These are phyloP conservation scores for Opisthograptis luteolata DNA, from an alignment of 2,888 invertebrate genomes.

Conservation along the genomic window DNA sequence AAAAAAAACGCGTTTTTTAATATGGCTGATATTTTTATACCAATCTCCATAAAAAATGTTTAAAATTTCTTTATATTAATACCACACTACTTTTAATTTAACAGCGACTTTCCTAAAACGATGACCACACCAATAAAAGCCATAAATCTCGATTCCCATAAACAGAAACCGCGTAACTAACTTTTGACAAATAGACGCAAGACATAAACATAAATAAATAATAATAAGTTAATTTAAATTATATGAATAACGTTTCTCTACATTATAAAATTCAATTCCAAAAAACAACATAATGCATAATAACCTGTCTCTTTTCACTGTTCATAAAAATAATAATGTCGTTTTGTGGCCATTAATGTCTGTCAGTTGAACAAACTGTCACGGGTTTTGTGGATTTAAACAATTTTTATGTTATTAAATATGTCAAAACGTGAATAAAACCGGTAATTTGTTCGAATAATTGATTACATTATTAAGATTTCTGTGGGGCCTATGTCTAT, in stretches of 20 bases:
- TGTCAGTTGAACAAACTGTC: neutral
- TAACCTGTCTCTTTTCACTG: neutral
- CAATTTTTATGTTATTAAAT: neutral
- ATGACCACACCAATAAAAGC: no score
- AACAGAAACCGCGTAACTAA: slow-evolving; percentile 1
- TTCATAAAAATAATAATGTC: slow-evolving; percentile 2
- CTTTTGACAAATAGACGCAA: slow-evolving; percentile 10
- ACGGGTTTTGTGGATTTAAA: neutral
- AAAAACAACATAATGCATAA: slow-evolving; percentile 4
- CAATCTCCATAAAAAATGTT: no score
- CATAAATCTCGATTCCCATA: slow-evolving; percentile 2
- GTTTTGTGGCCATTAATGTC: slow-evolving; percentile 4
- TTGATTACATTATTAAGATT: neutral
- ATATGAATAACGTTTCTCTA: neutral
- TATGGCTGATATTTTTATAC: no score
- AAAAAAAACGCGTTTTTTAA: no score
- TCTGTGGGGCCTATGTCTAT: neutral
- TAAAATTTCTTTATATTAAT: no score
- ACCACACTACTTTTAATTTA: no score
- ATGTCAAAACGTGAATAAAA: neutral
- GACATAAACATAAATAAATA: slow-evolving; percentile 3
- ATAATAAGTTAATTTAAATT: slow-evolving; percentile 8
- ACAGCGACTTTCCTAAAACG: no score
- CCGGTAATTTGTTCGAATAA: neutral
- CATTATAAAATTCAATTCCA: slow-evolving; percentile 3